Base-by-base conservation (phyloP, 2,797 vertebrate genomes). In the Psittacula derbiana region DNA sequence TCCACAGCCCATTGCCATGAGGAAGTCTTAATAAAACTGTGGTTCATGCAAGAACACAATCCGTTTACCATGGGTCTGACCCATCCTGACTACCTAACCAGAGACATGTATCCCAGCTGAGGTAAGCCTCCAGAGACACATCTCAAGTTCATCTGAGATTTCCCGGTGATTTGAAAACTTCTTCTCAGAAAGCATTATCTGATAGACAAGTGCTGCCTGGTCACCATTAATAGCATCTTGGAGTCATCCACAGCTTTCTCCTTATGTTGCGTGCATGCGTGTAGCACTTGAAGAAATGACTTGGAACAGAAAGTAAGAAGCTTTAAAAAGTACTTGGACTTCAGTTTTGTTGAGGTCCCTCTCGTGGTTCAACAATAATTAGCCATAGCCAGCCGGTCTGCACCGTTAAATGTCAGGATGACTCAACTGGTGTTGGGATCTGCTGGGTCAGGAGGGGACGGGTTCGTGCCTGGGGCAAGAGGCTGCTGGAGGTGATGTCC, bases 191-290 rank as follows among this genome's bases (percentile, higher is more conserved):
- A 44, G 46, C 0, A 0, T 44, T 52, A 38, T 4, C 80, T 64
- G 74, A 46, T 11, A 13, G 71, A 66, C 36, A 57, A 73, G 78
- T 10, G 6, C 60, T 43, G 80, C 55, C 72, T 75, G 69, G 73
- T 4, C 47, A 43, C 61, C 67, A 16, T 40, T 24, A 86, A 49
- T 47, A 83, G 70, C 85, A 52, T 8, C 67, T 61, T 0, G 0
- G 40, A 67, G 79, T 43, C 61, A 87, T 36, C 60, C 2, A 0
- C 69, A 52, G 83, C 52, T 24, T 14, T 47, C 62, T 41, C 73
- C 30, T 55, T 36, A 2, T 4, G 3, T 27, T 1, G 0, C 16
- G 6, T 7, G 28, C 4, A 0, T 19, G 28, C 0, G 0, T 13
- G 52, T 60, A 80, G 44, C 19, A 1, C 72, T 36, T 11, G 50